Evolutionary conservation across 2,113 vertebrate genomes (phyloP).

Genomic region (Irena cyanogastra): DNA sequence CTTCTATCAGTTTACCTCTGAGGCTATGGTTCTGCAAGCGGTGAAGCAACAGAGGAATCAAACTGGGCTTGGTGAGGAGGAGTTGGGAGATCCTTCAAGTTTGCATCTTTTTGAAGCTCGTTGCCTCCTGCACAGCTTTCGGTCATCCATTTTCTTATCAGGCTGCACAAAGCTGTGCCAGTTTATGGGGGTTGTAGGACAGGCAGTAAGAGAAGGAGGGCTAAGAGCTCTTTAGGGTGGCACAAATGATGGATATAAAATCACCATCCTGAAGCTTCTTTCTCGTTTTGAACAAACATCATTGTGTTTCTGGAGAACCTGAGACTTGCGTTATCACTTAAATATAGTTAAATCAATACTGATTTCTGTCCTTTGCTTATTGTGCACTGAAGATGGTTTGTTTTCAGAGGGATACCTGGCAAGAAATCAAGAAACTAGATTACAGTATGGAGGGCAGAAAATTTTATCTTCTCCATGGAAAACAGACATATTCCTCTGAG

Average conservation of each 20-base stretch:
- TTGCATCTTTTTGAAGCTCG: background rate
- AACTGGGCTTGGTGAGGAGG: background rate
- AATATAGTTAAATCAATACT: background rate
- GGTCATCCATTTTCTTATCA: background rate
- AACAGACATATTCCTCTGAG: background rate
- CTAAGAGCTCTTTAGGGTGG: background rate
- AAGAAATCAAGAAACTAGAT: background rate
- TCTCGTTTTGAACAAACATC: background rate
- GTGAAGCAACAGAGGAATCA: background rate
- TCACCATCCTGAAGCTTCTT: background rate
- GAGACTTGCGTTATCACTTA: background rate
- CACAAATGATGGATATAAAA: background rate
- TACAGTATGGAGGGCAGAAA: background rate
- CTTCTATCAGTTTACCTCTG: background rate
- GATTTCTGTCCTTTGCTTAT: background rate
- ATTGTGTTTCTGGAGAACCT: background rate
- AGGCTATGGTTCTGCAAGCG: background rate
- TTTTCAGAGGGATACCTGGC: background rate
- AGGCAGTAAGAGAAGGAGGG: background rate
- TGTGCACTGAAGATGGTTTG: background rate
- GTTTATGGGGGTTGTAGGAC: background rate
- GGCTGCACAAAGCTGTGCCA: background rate
- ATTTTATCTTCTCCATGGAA: background rate
- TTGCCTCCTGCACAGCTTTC: fast-evolving
- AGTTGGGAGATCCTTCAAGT: background rate